These are phyloP conservation scores for Pluvialis apricaria DNA, from an alignment of 2,113 vertebrate species.

Conservation along the genomic window DNA sequence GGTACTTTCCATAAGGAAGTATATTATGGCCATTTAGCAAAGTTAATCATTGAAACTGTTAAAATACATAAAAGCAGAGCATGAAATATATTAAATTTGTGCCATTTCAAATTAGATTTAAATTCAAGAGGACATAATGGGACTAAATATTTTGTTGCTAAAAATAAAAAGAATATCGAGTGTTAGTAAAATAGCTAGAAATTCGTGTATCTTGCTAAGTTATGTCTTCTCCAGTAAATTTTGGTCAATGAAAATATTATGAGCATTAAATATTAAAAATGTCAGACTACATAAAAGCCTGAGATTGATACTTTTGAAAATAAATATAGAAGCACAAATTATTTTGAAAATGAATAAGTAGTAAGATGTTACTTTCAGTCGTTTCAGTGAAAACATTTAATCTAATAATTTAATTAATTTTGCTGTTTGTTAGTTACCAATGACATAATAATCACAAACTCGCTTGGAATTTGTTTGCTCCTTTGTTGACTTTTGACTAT, in stretches of 20 bases:
- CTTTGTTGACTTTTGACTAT: neutral
- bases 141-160: neutral
- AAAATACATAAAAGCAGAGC: neutral
- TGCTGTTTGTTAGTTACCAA: neutral
- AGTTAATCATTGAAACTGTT: neutral
- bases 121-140: neutral
- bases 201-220: neutral
- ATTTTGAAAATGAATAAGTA: neutral
- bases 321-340: neutral
- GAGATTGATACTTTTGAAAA: neutral
- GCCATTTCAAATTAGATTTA: neutral
- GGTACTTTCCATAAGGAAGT: neutral
- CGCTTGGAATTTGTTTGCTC: neutral
- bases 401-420: neutral
- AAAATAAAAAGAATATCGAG: neutral
- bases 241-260: neutral
- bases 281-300: neutral
- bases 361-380: neutral
- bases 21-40: neutral
- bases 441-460: neutral
- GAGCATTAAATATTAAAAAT: neutral
- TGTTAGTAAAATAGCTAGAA: neutral
- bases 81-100: neutral
- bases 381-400: neutral
- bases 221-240: neutral